These are phyloP conservation scores for Dicrostonyx torquatus DNA, from an alignment of 2,797 vertebrate species.

Conservation along the genomic window DNA sequence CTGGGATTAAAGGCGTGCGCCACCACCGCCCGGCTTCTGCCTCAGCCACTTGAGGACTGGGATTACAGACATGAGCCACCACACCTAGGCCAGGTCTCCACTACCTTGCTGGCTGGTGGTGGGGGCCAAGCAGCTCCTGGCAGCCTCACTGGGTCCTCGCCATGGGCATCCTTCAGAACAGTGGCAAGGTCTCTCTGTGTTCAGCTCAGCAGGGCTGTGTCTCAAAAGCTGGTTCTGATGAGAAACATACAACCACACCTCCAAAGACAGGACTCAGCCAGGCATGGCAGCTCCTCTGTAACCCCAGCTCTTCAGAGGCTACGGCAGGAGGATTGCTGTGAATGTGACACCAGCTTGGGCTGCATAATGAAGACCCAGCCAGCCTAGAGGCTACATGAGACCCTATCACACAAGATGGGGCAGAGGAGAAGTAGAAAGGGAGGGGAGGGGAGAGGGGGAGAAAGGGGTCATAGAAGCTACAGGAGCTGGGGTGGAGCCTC, in stretches of 20 bases:
- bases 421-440: background rate
- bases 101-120: background rate
- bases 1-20: too few species aligned
- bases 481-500: background rate
- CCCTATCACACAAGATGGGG: background rate
- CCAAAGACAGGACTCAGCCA: background rate
- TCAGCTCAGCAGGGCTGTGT: background rate
- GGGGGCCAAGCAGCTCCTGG: accelerated
- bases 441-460: accelerated
- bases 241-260: background rate
- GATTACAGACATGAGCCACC: too few species aligned
- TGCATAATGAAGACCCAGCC: background rate
- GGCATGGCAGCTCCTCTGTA: background rate
- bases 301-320: background rate
- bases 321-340: background rate
- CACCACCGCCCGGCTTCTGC: too few species aligned
- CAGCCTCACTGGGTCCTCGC: background rate
- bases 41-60: too few species aligned
- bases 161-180: background rate
- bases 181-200: too few species aligned
- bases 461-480: too few species aligned
- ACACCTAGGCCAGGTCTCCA: too few species aligned
- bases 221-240: background rate
- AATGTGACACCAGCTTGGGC: background rate
- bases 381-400: background rate